Evolutionary conservation across 2,888 invertebrate genomes (phyloP), one percentile per base, ranked within the genome.

Genomic region (Cantharis flavilabris): DNA sequence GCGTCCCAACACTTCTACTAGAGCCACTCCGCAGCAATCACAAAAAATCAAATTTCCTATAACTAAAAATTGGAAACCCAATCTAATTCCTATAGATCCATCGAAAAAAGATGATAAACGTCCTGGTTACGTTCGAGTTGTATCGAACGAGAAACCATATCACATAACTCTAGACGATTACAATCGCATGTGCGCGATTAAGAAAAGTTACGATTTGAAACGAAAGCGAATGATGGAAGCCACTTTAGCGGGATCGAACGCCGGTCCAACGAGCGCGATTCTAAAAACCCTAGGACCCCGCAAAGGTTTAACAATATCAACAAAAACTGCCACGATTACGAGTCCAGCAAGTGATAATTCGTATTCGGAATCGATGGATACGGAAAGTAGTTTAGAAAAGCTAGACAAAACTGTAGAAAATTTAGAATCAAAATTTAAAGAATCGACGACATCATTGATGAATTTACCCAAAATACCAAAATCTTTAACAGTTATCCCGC

Each of bases 381-480:
- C 81, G 65, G 88, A 88, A 74, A 86, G 83, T 73, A 86, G 85
- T 74, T 83, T 90, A 65, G 90, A 90, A 75, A 89, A 85, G 70
- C 84, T 90, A 13, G 90, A 90, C 80, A 88, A 87, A 76, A 89
- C 90, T 77, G 89, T 90, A 71, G 89, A 89, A 78, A 86, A 88
- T 82, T 81, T 89, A 70, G 88, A 87, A 62, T 85, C 87, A 5
- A 87, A 86, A 80, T 80, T 86, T 26, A 83, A 82, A 71, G 85
- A 86, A 72, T 49, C 49, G n/a, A 88, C 86, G 30, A 84, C 87
- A 73, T 86, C 89, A 69, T 87, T 89, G 73, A 87, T 90, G 86
- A 88, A 92, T 73, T 89, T 95, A 89, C 94, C 95, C 70, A 94
- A 94, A 88, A 94, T 95, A 85, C 96, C 96, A 28, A 95, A 94